Percentiles rank a stretch among this genome's conserved stretches.
These are phyloP conservation scores for Hoplostethus atlanticus DNA, from an alignment of 2,797 vertebrate genomes.

Conservation along the genomic window DNA sequence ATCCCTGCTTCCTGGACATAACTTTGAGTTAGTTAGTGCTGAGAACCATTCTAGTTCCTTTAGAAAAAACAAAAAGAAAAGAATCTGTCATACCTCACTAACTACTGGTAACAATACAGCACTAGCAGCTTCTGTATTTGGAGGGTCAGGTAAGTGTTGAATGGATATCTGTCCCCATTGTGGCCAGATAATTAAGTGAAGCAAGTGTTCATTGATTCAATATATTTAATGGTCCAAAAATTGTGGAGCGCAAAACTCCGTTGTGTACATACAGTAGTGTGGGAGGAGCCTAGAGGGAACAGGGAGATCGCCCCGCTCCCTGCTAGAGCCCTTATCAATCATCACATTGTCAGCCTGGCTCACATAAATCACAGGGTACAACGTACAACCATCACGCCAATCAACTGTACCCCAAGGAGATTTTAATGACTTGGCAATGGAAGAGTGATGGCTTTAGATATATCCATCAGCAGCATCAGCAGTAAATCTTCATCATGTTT, in stretches of 20 bases:
- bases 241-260: background rate
- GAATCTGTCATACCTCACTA: too few relatives aligned
- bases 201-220: background rate
- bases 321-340: conserved; percentile 49
- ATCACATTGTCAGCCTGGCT: conserved; percentile 61
- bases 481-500: conserved; percentile 75
- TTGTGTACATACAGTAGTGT: background rate
- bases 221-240: background rate
- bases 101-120: too few relatives aligned
- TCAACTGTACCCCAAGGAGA: conserved; percentile 56
- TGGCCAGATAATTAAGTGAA: background rate
- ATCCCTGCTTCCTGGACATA: background rate
- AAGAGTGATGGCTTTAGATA: conserved; percentile 69
- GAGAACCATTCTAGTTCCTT: too few relatives aligned
- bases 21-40: background rate
- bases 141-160: too few relatives aligned
- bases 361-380: conserved; percentile 60
- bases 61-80: too few relatives aligned
- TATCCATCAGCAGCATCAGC: conserved; percentile 72
- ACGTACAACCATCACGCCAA: conserved; percentile 35
- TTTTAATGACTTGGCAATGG: conserved; percentile 54
- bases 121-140: too few relatives aligned
- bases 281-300: background rate
- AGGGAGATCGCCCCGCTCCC: conserved; percentile 4
- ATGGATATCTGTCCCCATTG: too few relatives aligned